Conservation (phyloP, 2,888 invertebrate genomes). For the Aradus depressus region DNA sequence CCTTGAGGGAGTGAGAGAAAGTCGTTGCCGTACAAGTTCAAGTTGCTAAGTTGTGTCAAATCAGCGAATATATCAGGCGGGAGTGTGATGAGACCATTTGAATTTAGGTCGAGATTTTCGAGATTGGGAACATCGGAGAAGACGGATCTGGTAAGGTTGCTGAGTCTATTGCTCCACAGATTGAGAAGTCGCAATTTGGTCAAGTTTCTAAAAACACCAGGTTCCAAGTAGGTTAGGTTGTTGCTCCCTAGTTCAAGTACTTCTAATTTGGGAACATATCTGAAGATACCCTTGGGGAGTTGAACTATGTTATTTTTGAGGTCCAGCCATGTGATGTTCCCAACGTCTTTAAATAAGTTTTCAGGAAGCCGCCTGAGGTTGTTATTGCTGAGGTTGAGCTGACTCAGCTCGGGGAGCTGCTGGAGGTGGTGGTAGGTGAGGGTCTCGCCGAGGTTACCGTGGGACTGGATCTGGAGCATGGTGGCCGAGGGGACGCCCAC, state of each 20-base stretch:
- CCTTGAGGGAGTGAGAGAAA: conserved; percentile 50
- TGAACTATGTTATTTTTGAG: conserved; percentile 50
- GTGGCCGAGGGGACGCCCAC: conserved; percentile 38
- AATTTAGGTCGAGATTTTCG: conserved; percentile 54
- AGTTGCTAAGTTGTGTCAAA: conserved; percentile 43
- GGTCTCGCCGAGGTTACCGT: conserved; percentile 43
- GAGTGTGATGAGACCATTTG: conserved; percentile 51
- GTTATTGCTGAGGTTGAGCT: conserved; percentile 49
- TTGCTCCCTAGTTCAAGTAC: conserved; percentile 56
- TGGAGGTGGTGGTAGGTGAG: conserved; percentile 48
- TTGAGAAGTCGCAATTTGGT: conserved; percentile 49
- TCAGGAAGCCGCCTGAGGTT: conserved; percentile 48
- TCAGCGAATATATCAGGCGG: conserved; percentile 50
- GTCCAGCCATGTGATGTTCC: conserved; percentile 50
- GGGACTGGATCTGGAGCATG: conserved; percentile 41
- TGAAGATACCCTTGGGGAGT: conserved; percentile 46
- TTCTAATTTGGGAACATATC: conserved; percentile 40
- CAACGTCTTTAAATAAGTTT: conserved; percentile 48
- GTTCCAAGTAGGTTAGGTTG: conserved; percentile 48
- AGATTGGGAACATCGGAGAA: conserved; percentile 53
- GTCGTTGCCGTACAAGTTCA: conserved; percentile 57
- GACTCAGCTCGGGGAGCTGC: conserved; percentile 44
- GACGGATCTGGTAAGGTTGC: conserved; percentile 48
- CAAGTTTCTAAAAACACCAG: conserved; percentile 50
- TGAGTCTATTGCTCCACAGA: conserved; percentile 57